These are phyloP conservation scores for Drosophila pectinifera DNA, from an alignment of 1,140 invertebrate genomes.

Conservation along the genomic window DNA sequence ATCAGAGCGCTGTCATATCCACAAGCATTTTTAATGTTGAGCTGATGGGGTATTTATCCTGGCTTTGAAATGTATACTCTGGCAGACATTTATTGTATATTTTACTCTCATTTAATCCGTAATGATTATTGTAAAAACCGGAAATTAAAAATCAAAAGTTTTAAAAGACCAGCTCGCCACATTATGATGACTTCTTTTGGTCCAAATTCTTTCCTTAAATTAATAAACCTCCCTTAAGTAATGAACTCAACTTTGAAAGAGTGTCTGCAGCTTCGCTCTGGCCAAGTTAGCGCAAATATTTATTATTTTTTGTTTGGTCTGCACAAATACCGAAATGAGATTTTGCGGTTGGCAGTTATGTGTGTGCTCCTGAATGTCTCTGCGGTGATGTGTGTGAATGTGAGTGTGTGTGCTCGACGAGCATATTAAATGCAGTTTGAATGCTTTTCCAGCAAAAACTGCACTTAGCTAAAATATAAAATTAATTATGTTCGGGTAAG, in stretches of 20 bases:
- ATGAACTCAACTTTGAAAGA: not conserved
- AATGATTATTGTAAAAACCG: too few species aligned
- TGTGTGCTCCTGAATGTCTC: slow-evolving; percentile 19
- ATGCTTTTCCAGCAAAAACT: slow-evolving; percentile 4
- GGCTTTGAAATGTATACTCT: not conserved
- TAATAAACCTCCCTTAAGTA: slow-evolving; percentile 2
- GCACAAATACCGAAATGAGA: slow-evolving; percentile 32
- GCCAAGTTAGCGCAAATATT: slow-evolving; percentile 11
- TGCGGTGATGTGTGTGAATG: slow-evolving; percentile 9
- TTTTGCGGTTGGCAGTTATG: slow-evolving; percentile 48
- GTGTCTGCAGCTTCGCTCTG: slow-evolving; percentile 10
- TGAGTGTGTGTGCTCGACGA: too few species aligned
- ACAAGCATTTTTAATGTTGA: slow-evolving; percentile 3
- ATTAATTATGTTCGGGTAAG: slow-evolving; percentile 20
- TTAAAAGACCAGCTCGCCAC: not conserved
- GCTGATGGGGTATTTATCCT: slow-evolving; percentile 1
- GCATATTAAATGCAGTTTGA: slow-evolving; percentile 26
- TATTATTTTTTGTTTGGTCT: slow-evolving; percentile 10
- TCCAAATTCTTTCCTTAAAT: not conserved
- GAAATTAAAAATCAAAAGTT: not conserved
- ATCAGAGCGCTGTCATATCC: slow-evolving; percentile 21
- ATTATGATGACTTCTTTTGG: too few species aligned
- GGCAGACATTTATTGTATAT: not conserved
- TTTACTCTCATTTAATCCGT: too few species aligned
- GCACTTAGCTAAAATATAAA: slow-evolving; percentile 30